Evolutionary conservation across 2,113 vertebrate species (phyloP), one percentile per base, ranked within the genome.

Genomic region (Sinosuthora webbiana): DNA sequence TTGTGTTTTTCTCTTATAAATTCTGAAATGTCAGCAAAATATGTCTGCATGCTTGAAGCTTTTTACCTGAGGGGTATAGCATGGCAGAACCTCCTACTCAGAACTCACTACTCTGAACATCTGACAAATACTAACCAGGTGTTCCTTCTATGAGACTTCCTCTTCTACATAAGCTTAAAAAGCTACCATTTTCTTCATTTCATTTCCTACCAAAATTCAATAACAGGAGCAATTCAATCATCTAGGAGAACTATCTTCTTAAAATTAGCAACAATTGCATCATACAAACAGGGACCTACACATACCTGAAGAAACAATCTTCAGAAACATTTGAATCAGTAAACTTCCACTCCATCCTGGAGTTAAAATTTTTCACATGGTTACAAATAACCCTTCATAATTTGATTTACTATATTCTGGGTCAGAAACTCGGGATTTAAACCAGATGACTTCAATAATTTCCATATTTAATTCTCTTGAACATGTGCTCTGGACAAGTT

Each of bases 371-470:
- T 37, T 71, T 87, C 11, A 18, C 30, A 19, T 31, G 5, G 7
- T 57, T 78, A 68, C 24, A 68, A 55, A 60, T 76, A 91, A 75
- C 13, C 3, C 14, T 82, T 68, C 9, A 39, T 52, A 41, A 45
- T 76, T 76, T 60, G 7, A 56, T 63, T 41, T 82, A 56, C 9
- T 45, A 10, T 10, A 4, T 65, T 85, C 17, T 73, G 19, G 2
- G 14, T 68, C 41, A 93, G 37, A 85, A 91, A 23, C 3, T 60
- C 12, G 53, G 23, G 16, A 25, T 82, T 63, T 76, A 62, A 42
- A 53, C 13, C 17, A 76, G 73, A 68, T 53, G 0, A n/a, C 15
- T 70, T 78, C 18, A 59, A 0, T 15, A 57, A 59, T 2, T 73
- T 63, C 33, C 13, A 16, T 57, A 60, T 64, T 59, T 78, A 17